Evolutionary conservation across 1,140 invertebrate species (phyloP).

Genomic region (Drosophila parvula): DNA sequence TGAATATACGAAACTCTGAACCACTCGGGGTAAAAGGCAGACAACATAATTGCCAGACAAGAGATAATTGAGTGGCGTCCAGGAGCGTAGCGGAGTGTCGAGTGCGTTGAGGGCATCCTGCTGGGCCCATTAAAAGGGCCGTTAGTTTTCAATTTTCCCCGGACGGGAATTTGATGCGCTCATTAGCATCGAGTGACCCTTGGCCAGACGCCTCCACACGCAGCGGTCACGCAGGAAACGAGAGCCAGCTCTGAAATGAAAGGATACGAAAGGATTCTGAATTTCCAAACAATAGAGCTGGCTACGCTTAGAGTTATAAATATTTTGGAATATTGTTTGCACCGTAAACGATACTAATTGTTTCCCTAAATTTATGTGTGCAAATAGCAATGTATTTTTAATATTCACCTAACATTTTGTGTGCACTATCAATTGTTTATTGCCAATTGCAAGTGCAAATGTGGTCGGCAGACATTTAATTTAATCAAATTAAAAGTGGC

Average conservation of each 20-base stretch:
- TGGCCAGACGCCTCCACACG: constrained; percentile 10
- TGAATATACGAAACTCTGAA: constrained; percentile 5
- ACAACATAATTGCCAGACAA: constrained; percentile 27
- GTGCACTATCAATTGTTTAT: background rate
- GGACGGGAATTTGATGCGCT: constrained; percentile 48
- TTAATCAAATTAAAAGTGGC: constrained; percentile 3
- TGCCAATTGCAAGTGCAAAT: constrained; percentile 1
- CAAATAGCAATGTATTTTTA: background rate
- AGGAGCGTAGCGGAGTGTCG: background rate
- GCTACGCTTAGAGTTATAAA: background rate
- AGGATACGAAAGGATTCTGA: background rate
- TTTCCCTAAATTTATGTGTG: constrained; percentile 12
- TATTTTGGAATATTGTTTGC: background rate
- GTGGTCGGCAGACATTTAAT: constrained; percentile 8
- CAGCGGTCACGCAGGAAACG: background rate
- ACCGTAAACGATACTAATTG: constrained; percentile 16
- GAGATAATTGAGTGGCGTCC: constrained; percentile 28
- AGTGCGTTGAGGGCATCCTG: constrained; percentile 8
- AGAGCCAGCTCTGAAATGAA: background rate
- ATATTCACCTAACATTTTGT: constrained; percentile 6
- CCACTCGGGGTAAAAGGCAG: background rate
- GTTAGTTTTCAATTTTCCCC: constrained; percentile 73
- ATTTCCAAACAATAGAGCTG: background rate
- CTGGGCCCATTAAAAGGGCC: constrained; percentile 60
- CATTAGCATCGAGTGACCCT: constrained; percentile 65